These are phyloP conservation scores for Mesembrinibis cayennensis DNA, from an alignment of 2,113 vertebrate species.

Conservation along the genomic window DNA sequence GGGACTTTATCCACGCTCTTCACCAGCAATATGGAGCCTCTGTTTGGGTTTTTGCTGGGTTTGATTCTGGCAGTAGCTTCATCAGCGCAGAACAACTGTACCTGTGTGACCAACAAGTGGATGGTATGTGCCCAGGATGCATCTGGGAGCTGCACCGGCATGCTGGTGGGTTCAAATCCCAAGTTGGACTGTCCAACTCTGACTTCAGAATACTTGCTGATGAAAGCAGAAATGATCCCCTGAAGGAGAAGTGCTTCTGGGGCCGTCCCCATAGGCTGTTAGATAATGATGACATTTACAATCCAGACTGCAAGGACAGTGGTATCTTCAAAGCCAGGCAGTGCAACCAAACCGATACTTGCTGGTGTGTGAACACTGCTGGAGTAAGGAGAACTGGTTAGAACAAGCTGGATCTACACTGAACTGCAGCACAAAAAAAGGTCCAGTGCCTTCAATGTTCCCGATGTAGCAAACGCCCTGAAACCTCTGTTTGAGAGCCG, in stretches of 20 bases:
- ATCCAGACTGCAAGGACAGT: constrained; percentile 74
- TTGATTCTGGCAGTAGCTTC: not conserved
- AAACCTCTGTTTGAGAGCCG: constrained; percentile 44
- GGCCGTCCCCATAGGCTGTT: constrained; percentile 71
- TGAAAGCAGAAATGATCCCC: constrained; percentile 78
- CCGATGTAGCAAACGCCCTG: not conserved
- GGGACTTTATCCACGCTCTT: not conserved
- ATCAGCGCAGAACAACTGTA: not conserved
- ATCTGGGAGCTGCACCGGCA: constrained; percentile 46
- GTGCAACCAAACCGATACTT: constrained; percentile 79
- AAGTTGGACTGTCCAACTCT: constrained; percentile 55
- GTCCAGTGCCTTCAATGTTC: constrained; percentile 24
- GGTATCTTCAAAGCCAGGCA: constrained; percentile 84
- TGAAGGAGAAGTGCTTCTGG: not conserved
- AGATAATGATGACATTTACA: constrained; percentile 86
- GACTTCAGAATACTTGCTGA: constrained; percentile 83
- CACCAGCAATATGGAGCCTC: not conserved
- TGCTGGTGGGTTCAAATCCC: not conserved
- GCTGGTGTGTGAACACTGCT: constrained; percentile 90
- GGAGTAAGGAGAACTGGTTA: constrained; percentile 84
- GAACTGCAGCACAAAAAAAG: constrained; percentile 52
- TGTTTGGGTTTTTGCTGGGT: not conserved
- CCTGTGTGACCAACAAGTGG: constrained; percentile 60
- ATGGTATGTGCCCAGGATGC: not conserved
- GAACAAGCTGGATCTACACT: constrained; percentile 73